Evolutionary conservation across 2,888 invertebrate species (phyloP).

Genomic region (Cerceris rybyensis): DNA sequence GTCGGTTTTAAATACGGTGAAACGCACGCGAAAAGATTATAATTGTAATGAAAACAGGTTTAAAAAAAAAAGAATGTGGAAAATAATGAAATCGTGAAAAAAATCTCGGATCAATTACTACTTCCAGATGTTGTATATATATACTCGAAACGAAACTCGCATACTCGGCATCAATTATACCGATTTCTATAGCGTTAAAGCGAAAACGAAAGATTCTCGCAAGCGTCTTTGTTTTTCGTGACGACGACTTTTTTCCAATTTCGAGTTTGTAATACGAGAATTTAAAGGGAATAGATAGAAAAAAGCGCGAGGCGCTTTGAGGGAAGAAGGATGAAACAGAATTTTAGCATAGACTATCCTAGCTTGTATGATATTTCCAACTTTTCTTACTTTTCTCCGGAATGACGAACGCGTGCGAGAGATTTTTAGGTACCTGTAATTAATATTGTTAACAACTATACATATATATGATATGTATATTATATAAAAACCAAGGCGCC

Average conservation of each 20-base stretch:
- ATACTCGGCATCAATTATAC: conserved; percentile 18
- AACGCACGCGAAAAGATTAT: background rate
- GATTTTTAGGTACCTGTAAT: conserved; percentile 71
- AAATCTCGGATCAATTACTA: conserved; percentile 34
- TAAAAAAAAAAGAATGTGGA: background rate
- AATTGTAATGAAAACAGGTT: background rate
- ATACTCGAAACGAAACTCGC: conserved; percentile 12
- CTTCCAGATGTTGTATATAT: conserved; percentile 29
- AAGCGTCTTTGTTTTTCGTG: conserved; percentile 35
- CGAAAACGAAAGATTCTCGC: conserved; percentile 36
- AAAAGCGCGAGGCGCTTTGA: background rate
- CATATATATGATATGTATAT: conserved; percentile 49
- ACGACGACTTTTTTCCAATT: conserved; percentile 37
- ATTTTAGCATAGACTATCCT: conserved; percentile 54
- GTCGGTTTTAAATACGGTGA: background rate
- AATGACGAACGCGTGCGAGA: conserved; percentile 63
- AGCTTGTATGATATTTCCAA: conserved; percentile 61
- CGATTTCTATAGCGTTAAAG: conserved; percentile 31
- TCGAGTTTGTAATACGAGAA: conserved; percentile 48
- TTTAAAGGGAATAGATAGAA: conserved; percentile 16
- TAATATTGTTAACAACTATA: conserved; percentile 63
- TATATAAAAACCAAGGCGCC: conserved; percentile 59
- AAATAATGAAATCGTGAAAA: conserved; percentile 10
- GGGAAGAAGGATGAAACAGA: conserved; percentile 11
- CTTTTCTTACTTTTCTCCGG: conserved; percentile 69